These are phyloP conservation scores for Spicauda simplicius DNA, from an alignment of 2,888 invertebrate species.

Conservation along the genomic window DNA sequence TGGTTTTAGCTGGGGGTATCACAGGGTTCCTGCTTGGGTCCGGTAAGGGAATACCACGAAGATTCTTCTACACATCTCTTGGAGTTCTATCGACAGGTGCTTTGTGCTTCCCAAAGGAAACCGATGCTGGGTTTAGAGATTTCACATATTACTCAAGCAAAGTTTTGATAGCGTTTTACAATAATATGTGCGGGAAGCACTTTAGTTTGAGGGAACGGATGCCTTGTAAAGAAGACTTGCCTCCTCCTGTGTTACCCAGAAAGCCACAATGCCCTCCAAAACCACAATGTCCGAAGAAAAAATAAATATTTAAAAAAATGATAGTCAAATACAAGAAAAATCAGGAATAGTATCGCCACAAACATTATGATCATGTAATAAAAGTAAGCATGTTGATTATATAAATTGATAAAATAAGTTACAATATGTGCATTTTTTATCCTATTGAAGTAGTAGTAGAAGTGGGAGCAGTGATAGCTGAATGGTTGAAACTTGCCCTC, in stretches of 20 bases:
- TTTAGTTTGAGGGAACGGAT: conserved; percentile 51
- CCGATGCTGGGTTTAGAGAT: conserved; percentile 57
- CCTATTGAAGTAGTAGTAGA: too few species aligned
- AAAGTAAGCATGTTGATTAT: too few species aligned
- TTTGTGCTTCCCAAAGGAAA: conserved; percentile 64
- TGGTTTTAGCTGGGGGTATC: conserved; percentile 48
- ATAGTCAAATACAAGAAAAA: too few species aligned
- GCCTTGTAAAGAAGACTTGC: conserved; percentile 57
- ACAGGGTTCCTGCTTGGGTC: conserved; percentile 50
- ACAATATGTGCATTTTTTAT: too few species aligned
- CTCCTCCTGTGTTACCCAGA: conserved; percentile 37
- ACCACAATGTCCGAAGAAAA: conserved; percentile 44
- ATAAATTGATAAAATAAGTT: too few species aligned
- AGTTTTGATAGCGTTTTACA: conserved; percentile 46
- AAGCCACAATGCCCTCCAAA: conserved; percentile 46
- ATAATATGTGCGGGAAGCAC: conserved; percentile 47
- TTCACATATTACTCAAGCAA: conserved; percentile 48
- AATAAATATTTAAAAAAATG: not conserved
- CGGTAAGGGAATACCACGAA: conserved; percentile 46
- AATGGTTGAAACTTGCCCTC: too few species aligned
- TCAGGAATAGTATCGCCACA: too few species aligned
- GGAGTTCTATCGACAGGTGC: conserved; percentile 57
- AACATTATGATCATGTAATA: too few species aligned
- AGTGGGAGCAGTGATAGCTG: too few species aligned
- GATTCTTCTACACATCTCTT: conserved; percentile 50